Conservation (phyloP, 92 coral and sea anemone species). For the Montipora capitata region DNA sequence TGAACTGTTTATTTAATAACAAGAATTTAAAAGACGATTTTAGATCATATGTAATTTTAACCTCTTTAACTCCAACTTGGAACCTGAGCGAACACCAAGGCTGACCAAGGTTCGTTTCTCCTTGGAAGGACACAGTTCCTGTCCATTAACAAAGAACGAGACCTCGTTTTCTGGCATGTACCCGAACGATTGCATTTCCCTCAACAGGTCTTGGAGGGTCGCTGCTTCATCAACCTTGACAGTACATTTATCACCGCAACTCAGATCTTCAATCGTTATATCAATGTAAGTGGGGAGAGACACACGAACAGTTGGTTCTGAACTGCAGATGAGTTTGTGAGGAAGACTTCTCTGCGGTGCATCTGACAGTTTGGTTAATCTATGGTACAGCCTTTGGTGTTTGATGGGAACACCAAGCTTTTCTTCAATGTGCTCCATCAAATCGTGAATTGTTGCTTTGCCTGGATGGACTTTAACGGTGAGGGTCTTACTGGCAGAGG, state of each 20-base stretch:
- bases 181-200: too few species aligned
- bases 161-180: too few species aligned
- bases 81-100: too few species aligned
- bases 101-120: too few species aligned
- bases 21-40: too few species aligned
- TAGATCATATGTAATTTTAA: too few species aligned
- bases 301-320: background rate
- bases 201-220: too few species aligned
- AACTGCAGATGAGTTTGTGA: background rate
- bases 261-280: background rate
- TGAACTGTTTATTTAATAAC: too few species aligned
- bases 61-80: too few species aligned
- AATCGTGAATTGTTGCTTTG: background rate
- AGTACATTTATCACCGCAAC: background rate
- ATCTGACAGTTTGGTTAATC: constrained; percentile 1
- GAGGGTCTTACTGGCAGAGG: background rate
- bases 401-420: constrained; percentile 1
- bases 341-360: constrained; percentile 22
- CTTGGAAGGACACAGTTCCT: too few species aligned
- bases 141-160: too few species aligned
- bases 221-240: constrained; percentile 24
- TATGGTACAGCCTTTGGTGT: constrained; percentile 41
- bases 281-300: constrained; percentile 22
- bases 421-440: constrained; percentile 18
- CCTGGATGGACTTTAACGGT: constrained; percentile 28